Percentiles rank a stretch among this genome's conserved stretches.
Conservation (phyloP, 2,888 invertebrate genomes). For the Andrena haemorrhoa region DNA sequence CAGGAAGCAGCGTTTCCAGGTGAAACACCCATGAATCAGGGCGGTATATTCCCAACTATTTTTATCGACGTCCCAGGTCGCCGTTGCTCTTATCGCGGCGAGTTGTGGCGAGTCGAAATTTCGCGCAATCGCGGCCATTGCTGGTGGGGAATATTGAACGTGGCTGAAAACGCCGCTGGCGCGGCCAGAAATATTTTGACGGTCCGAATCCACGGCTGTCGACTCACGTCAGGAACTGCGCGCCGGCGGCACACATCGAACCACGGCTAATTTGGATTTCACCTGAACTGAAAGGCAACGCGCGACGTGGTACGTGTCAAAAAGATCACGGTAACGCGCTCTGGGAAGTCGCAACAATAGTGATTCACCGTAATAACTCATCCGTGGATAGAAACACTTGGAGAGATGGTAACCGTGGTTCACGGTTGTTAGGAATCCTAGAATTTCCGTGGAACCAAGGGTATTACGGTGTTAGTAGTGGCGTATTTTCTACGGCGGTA, state of each 20-base stretch:
- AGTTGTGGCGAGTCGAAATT: slow-evolving; percentile 33
- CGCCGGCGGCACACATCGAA: slow-evolving; percentile 46
- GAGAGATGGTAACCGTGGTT: slow-evolving; percentile 60
- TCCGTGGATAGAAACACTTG: slow-evolving; percentile 70
- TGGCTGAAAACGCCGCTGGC: slow-evolving; percentile 1
- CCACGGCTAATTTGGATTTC: slow-evolving; percentile 68
- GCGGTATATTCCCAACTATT: slow-evolving; percentile 33
- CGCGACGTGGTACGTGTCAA: slow-evolving; percentile 68
- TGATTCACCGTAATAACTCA: slow-evolving; percentile 73
- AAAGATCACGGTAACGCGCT: slow-evolving; percentile 70
- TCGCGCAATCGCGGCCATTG: slow-evolving; percentile 33
- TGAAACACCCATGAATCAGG: slow-evolving; percentile 23
- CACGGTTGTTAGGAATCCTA: slow-evolving; percentile 59
- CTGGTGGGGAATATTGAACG: slow-evolving; percentile 28
- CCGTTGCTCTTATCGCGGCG: slow-evolving; percentile 19
- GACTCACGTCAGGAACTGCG: slow-evolving; percentile 38
- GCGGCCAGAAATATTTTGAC: slow-evolving; percentile 61
- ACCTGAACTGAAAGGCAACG: slow-evolving; percentile 68
- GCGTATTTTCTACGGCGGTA: slow-evolving; percentile 36
- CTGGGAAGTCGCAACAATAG: slow-evolving; percentile 70
- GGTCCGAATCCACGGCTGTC: slow-evolving; percentile 46
- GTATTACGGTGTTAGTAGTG: not conserved
- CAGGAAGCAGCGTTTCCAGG: slow-evolving; percentile 27
- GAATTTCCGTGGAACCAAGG: slow-evolving; percentile 49
- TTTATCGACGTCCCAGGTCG: not conserved